Evolutionary conservation across 2,113 vertebrate species (phyloP).

Genomic region (Psophia crepitans): DNA sequence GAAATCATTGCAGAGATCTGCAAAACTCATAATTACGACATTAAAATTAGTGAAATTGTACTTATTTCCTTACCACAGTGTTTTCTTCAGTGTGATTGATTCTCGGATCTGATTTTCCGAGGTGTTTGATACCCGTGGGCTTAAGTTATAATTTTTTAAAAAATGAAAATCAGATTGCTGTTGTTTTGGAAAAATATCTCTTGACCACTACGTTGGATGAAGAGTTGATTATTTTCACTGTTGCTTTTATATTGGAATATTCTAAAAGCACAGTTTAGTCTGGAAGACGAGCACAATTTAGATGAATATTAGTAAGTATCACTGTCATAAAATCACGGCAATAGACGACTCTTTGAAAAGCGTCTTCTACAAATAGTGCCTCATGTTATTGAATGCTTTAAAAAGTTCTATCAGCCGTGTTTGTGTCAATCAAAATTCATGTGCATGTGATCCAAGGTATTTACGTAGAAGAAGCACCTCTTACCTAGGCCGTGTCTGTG

Average conservation of each 20-base stretch:
- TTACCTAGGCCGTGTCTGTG: slow-evolving; percentile 94
- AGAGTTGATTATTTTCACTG: not conserved
- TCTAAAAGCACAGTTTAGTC: not conserved
- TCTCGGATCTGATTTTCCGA: not conserved
- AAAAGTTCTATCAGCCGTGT: not conserved
- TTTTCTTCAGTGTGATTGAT: not conserved
- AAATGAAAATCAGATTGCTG: not conserved
- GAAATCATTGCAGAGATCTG: not conserved
- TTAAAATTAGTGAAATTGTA: not conserved
- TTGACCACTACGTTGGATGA: not conserved
- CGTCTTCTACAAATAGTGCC: not conserved
- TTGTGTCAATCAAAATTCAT: not conserved
- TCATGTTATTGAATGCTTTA: rapidly evolving
- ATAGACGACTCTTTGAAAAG: not conserved
- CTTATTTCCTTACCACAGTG: not conserved
- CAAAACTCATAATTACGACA: not conserved
- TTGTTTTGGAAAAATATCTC: not conserved
- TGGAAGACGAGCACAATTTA: not conserved
- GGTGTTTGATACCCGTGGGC: not conserved
- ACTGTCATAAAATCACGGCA: not conserved
- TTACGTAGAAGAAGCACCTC: not conserved
- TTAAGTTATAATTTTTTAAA: not conserved
- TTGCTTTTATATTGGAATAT: not conserved
- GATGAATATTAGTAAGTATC: not conserved
- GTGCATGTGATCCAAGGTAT: not conserved